Evolutionary conservation across 2,113 vertebrate species (phyloP), one percentile per base, ranked within the genome.

Genomic region (Tenrec ecaudatus): DNA sequence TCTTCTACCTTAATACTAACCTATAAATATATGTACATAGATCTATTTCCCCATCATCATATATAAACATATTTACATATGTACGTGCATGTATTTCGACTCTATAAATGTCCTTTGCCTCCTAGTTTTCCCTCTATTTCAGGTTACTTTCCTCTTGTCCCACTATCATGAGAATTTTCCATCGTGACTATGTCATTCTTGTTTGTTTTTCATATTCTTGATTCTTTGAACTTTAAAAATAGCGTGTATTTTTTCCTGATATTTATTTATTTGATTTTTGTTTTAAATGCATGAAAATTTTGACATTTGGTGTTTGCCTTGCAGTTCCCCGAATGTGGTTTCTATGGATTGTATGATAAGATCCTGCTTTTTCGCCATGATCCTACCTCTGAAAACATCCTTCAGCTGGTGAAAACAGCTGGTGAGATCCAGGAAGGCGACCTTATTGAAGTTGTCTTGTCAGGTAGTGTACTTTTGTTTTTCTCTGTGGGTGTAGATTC

Each of bases 361-460:
- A 99, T 99, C 95, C 98, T 99, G 88, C 98, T 99, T 94, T 99
- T 99, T 96, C 99, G 99, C n/a, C 99, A 99, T 89, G 98, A 99
- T 40, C 98, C 98, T 90, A 90, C 97, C 88, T 98, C 98, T 17
- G 98, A 99, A 94, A 99, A 99, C 96, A 98, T 99, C 96, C 98
- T 99, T 83, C 99, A 99, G 97, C 96, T 99, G 97, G 98, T 99
- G 90, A 99, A 98, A 96, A 98, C 97, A n/a, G 98, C 99, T 76
- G 93, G 98, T 36, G 98, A 99, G 95, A 99, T 99, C 93, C 98
- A 98, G 95, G 99, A 99, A 95, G 98, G 99, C 53, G 99, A 99
- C 94, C 98, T 99, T 60, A 98, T 99, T 96, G 99, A 99, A 98
- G 99, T 99, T 94, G 98, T 99, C 91, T 97, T 99, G 88, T 99